Evolutionary conservation across 2,888 invertebrate genomes (phyloP).

Genomic region (Helobdella robusta): DNA sequence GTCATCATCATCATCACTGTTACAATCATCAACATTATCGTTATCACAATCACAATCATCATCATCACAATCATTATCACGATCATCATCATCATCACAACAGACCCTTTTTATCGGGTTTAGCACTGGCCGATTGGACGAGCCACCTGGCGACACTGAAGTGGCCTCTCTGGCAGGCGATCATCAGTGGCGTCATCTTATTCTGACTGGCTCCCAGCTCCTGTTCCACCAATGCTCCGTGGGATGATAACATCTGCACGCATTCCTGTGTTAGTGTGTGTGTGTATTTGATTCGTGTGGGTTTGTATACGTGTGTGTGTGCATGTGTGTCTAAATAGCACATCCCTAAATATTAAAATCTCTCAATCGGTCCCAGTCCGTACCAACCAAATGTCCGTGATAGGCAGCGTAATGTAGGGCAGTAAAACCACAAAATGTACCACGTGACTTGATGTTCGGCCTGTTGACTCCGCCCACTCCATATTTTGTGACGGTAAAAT

Average conservation of each 20-base stretch:
- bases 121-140: constrained; percentile 49
- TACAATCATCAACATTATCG: not conserved
- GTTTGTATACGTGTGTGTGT: not conserved
- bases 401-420: constrained; percentile 10
- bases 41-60: not conserved
- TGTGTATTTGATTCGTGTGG: not conserved
- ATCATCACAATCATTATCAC: not conserved
- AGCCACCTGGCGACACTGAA: constrained; percentile 49
- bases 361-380: no score
- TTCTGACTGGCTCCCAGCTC: constrained; percentile 47
- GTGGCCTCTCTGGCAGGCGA: constrained; percentile 50
- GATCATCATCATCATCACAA: not conserved
- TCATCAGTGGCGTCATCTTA: constrained; percentile 51
- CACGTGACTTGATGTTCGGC: constrained; percentile 6
- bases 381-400: constrained; percentile 1
- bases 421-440: not conserved
- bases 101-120: constrained; percentile 48
- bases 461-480: constrained; percentile 19
- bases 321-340: no score
- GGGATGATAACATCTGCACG: constrained; percentile 45
- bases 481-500: not conserved
- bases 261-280: constrained; percentile 46
- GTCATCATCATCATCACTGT: not conserved
- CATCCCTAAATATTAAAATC: no score
- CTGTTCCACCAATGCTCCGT: constrained; percentile 48